A percentile compares a stretch with the other conserved stretches of the same genome.
These are phyloP conservation scores for Seira sanloemensis DNA, from an alignment of 2,888 invertebrate species.

Conservation along the genomic window DNA sequence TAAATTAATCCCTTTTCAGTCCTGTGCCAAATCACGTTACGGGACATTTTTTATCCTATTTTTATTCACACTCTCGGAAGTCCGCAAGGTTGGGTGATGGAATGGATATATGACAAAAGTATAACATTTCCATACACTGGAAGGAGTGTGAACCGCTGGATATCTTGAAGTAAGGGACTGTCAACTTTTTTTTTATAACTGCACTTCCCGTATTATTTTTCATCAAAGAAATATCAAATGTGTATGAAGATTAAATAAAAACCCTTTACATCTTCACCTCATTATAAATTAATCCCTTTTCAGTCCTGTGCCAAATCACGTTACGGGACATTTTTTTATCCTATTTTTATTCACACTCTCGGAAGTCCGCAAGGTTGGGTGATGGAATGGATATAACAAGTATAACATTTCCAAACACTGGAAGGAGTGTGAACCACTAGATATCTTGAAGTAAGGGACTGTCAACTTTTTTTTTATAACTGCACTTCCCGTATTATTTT, in stretches of 20 bases:
- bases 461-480: background rate
- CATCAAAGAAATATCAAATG: background rate
- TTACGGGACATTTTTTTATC: background rate
- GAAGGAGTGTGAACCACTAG: background rate
- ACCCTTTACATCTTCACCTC: conserved; percentile 5
- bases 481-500: background rate
- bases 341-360: too few relatives aligned
- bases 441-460: background rate
- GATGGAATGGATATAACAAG: background rate
- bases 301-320: background rate
- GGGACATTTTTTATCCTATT: background rate
- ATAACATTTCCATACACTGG: too few relatives aligned
- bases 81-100: background rate
- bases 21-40: background rate
- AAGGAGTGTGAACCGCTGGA: background rate
- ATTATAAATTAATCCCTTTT: background rate
- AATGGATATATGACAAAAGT: background rate
- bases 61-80: background rate
- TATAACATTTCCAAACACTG: too few relatives aligned
- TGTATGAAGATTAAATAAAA: background rate
- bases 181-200: background rate
- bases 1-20: background rate
- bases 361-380: background rate
- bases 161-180: background rate
- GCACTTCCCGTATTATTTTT: background rate